Evolutionary conservation across 2,888 invertebrate genomes (phyloP).

Genomic region (Abrostola tripartita): DNA sequence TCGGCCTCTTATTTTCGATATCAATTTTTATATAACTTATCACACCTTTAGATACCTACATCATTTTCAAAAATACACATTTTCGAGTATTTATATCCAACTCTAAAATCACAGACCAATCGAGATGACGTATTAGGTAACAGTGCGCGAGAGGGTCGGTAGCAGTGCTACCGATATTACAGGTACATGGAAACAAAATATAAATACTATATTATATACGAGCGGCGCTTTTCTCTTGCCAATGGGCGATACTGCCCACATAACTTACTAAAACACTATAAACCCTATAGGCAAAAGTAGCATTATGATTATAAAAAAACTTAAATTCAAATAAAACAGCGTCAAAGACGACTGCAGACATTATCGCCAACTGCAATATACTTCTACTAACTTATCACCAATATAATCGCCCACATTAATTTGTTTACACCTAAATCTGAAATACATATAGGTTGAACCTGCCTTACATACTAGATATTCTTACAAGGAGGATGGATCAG

Average conservation of each 20-base stretch:
- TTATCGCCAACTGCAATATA: background rate
- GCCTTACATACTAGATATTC: background rate
- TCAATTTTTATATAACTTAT: slow-evolving; percentile 46
- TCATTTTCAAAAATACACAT: slow-evolving; percentile 68
- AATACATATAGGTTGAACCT: background rate
- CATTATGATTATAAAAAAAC: background rate
- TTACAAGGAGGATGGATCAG: slow-evolving; percentile 1
- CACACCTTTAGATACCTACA: slow-evolving; percentile 52
- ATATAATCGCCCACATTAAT: background rate
- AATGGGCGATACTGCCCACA: slow-evolving; percentile 10
- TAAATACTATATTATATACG: slow-evolving; percentile 23
- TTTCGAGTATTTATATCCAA: slow-evolving; percentile 62
- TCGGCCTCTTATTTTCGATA: slow-evolving; percentile 50
- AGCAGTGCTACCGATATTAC: slow-evolving; percentile 27
- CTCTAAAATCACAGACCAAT: slow-evolving; percentile 60
- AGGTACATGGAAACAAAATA: slow-evolving; percentile 51
- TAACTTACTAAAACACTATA: background rate
- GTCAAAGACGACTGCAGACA: too few species aligned
- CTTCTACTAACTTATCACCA: background rate
- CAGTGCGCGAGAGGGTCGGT: slow-evolving; percentile 38
- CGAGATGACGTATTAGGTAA: slow-evolving; percentile 48
- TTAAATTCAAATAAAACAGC: too few species aligned
- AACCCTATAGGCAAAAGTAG: background rate
- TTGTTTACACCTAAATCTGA: background rate
- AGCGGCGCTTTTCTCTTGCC: slow-evolving; percentile 5